Percentiles rank a stretch among this genome's conserved stretches.
Evolutionary conservation across 2,888 invertebrate genomes (phyloP).

Genomic region (Autographa gamma): DNA sequence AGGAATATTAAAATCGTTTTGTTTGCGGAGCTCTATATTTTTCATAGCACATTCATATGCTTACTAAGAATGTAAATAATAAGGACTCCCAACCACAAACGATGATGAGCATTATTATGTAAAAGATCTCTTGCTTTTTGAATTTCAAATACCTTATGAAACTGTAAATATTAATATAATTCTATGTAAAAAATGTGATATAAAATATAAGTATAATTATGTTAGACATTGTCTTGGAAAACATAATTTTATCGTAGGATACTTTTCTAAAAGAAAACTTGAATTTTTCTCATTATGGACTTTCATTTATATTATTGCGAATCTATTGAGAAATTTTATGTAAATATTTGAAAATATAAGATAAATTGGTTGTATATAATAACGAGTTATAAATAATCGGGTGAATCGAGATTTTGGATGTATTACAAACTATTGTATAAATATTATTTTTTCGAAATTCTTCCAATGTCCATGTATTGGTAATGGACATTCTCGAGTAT

Average conservation of each 20-base stretch:
- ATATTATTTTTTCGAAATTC: slow-evolving; percentile 1
- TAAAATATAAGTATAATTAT: slow-evolving; percentile 61
- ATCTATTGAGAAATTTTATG: slow-evolving; percentile 52
- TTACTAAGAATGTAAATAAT: slow-evolving; percentile 61
- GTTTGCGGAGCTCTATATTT: slow-evolving; percentile 53
- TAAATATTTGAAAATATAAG: slow-evolving; percentile 52
- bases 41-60: slow-evolving; percentile 45
- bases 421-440: slow-evolving; percentile 22
- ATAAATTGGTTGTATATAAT: slow-evolving; percentile 49
- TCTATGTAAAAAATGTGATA: slow-evolving; percentile 72
- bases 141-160: slow-evolving; percentile 52
- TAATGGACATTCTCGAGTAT: background rate
- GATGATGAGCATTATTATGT: slow-evolving; percentile 25
- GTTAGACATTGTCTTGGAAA: slow-evolving; percentile 51
- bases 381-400: slow-evolving; percentile 26
- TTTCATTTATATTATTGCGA: slow-evolving; percentile 53
- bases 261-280: slow-evolving; percentile 66
- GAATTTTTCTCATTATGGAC: slow-evolving; percentile 46
- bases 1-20: slow-evolving; percentile 56
- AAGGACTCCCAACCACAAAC: slow-evolving; percentile 29
- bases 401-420: slow-evolving; percentile 31
- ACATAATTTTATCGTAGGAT: slow-evolving; percentile 58
- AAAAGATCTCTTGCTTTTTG: slow-evolving; percentile 40
- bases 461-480: background rate
- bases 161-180: slow-evolving; percentile 60